A percentile compares a stretch with the other conserved stretches of the same genome.
Evolutionary conservation across 2,113 vertebrate species (phyloP).

Genomic region (Leuciscus idus): DNA sequence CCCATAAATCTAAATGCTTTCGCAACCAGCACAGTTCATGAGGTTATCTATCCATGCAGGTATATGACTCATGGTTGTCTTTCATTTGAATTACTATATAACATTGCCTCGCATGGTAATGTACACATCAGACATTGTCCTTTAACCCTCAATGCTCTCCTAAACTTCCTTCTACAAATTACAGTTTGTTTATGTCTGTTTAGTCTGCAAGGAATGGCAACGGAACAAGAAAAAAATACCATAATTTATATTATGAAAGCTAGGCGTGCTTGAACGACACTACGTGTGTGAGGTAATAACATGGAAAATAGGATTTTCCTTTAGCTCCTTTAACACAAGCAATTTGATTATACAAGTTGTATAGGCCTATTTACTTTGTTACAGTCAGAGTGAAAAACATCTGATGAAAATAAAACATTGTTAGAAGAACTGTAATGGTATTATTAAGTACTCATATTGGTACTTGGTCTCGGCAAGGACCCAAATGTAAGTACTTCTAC

Average conservation of each 20-base stretch:
- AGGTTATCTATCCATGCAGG: not conserved
- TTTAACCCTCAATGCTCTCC: not conserved
- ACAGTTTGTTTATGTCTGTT: not conserved
- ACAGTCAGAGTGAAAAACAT: no score
- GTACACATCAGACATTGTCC: not conserved
- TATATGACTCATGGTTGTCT: not conserved
- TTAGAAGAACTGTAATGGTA: no score
- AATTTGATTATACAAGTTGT: no score
- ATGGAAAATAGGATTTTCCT: not conserved
- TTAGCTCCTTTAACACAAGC: no score
- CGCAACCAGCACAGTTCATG: not conserved
- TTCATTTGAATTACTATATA: constrained; percentile 13
- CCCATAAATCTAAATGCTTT: not conserved
- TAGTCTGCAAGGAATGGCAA: not conserved
- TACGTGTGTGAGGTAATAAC: constrained; percentile 23
- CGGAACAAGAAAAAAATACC: not conserved
- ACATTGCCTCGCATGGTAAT: not conserved
- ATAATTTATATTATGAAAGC: not conserved
- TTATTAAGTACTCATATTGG: no score
- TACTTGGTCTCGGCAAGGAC: no score
- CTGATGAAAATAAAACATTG: no score
- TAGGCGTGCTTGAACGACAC: not conserved
- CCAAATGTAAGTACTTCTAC: no score
- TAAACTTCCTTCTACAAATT: not conserved
- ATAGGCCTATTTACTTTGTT: no score